Conservation (phyloP, 53 echinoderm and acorn worm genomes). For the Crossaster papposus region DNA sequence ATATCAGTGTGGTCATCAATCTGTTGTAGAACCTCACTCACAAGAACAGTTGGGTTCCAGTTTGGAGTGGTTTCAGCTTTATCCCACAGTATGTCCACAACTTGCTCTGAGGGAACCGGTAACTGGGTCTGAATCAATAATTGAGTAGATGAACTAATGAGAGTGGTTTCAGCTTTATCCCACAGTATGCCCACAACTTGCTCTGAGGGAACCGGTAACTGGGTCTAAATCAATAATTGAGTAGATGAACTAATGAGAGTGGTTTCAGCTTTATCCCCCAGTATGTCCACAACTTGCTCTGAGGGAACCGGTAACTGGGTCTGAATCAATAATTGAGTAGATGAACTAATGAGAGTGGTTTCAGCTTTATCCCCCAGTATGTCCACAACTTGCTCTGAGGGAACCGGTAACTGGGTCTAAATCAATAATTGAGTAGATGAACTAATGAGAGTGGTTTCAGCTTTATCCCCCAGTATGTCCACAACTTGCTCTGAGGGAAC, state of each 20-base stretch:
- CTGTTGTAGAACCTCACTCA: constrained; percentile 69
- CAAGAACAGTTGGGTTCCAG: constrained; percentile 81
- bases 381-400: constrained; percentile 61
- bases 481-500: constrained; percentile 63
- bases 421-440: background rate
- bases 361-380: constrained; percentile 76
- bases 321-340: constrained; percentile 27
- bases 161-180: constrained; percentile 69
- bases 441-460: constrained; percentile 70
- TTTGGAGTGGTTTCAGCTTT: constrained; percentile 59
- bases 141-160: constrained; percentile 45
- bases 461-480: constrained; percentile 72
- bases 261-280: constrained; percentile 76
- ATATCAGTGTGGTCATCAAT: constrained; percentile 73
- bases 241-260: constrained; percentile 57
- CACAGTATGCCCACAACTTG: constrained; percentile 62
- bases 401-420: constrained; percentile 66
- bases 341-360: constrained; percentile 59
- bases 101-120: constrained; percentile 59
- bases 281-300: constrained; percentile 57
- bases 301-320: constrained; percentile 59
- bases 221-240: constrained; percentile 49
- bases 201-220: constrained; percentile 65
- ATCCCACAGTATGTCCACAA: constrained; percentile 72
- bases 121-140: constrained; percentile 61